phyloP scores from a whole-genome alignment of 2,113 vertebrate species.

The Rhinoderma darwinii region DNA sequence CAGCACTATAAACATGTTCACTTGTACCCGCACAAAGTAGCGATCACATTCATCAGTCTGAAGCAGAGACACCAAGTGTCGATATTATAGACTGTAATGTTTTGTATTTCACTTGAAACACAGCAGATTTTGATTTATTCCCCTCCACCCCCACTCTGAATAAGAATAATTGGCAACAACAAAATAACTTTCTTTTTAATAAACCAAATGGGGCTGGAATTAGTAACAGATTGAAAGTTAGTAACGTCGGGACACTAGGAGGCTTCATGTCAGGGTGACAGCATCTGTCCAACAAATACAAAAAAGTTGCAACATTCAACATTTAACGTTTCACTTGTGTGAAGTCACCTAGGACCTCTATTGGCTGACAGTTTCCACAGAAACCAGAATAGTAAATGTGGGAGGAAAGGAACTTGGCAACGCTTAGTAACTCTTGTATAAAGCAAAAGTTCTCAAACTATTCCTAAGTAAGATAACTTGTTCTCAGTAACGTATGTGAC shows the following conservation, averaged over 20 bases:
- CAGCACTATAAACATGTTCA: no score
- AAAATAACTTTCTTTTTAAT: background rate
- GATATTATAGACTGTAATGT: no score
- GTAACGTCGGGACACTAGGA: background rate
- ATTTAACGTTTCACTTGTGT: background rate
- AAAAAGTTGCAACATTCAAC: background rate
- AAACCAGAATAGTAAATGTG: background rate
- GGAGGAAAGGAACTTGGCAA: constrained; percentile 18
- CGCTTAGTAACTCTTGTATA: background rate
- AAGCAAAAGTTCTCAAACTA: background rate
- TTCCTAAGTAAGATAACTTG: background rate
- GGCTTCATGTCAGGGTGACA: background rate
- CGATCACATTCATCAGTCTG: no score
- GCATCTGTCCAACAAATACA: background rate
- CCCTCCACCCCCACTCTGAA: no score
- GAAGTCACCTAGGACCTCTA: background rate
- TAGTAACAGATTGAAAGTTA: background rate
- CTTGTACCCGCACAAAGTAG: no score
- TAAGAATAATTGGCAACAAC: no score
- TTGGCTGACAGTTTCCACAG: constrained; percentile 1
- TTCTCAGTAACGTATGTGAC: background rate
- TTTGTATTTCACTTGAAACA: no score
- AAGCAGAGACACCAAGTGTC: no score
- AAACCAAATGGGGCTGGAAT: background rate
- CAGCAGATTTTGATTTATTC: no score